These are phyloP conservation scores for Norana najaformis DNA, from an alignment of 2,888 invertebrate genomes.

Conservation along the genomic window DNA sequence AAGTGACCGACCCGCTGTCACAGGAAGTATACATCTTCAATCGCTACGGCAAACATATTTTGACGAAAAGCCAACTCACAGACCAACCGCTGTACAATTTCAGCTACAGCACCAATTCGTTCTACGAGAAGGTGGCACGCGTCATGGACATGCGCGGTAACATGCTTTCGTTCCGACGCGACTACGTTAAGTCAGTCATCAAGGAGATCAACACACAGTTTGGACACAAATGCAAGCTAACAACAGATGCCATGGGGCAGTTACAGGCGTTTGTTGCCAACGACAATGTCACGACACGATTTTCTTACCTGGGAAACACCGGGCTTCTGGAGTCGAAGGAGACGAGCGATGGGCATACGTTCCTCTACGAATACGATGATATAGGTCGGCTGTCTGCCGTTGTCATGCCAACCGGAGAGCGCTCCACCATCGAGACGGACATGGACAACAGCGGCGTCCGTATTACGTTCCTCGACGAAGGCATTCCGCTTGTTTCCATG, in stretches of 20 bases:
- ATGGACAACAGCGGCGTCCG: slow-evolving; percentile 51
- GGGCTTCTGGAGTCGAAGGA: slow-evolving; percentile 73
- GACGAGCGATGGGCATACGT: slow-evolving; percentile 61
- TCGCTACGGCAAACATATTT: slow-evolving; percentile 88
- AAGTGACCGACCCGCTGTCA: slow-evolving; percentile 88
- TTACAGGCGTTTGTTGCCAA: slow-evolving; percentile 83
- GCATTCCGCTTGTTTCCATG: slow-evolving; percentile 59
- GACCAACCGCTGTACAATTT: slow-evolving; percentile 92
- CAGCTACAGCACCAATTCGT: slow-evolving; percentile 92
- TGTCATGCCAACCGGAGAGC: slow-evolving; percentile 88
- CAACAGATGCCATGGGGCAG: slow-evolving; percentile 90
- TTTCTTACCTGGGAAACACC: slow-evolving; percentile 79
- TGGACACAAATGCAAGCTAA: slow-evolving; percentile 64
- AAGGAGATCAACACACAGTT: slow-evolving; percentile 72
- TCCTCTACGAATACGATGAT: slow-evolving; percentile 85
- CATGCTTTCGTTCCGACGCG: slow-evolving; percentile 81
- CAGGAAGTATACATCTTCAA: slow-evolving; percentile 75
- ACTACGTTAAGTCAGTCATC: slow-evolving; percentile 71
- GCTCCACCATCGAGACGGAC: slow-evolving; percentile 69
- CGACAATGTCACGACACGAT: slow-evolving; percentile 89
- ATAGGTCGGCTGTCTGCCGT: slow-evolving; percentile 83
- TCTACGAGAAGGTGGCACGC: slow-evolving; percentile 88
- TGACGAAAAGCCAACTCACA: slow-evolving; percentile 89
- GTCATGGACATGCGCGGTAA: slow-evolving; percentile 88
- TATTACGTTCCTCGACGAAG: slow-evolving; percentile 60